Base-by-base conservation (phyloP, 2,888 invertebrate species). In the Zaprionus lineosus region DNA sequence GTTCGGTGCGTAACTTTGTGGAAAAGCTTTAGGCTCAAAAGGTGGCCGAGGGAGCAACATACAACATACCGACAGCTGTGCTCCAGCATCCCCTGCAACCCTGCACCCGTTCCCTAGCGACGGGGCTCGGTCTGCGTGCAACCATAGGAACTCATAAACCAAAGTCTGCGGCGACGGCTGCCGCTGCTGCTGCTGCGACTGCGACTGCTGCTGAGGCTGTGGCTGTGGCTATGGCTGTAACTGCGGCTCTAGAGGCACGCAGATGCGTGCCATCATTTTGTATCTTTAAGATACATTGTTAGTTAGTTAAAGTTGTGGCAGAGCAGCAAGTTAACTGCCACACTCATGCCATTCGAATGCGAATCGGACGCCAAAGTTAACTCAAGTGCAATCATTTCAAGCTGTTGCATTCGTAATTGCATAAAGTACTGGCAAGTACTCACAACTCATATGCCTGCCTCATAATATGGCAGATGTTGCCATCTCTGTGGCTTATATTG, bases 371-470 rank as follows among this genome's bases (percentile, higher is more conserved):
- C 28, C 39, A 59, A 74, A 64, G 55, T 56, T 31, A 60, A 62
- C 24, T 74, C 53, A 66, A 79, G 82, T 74, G 84, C 82, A 74
- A 77, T 79, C 72, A 69, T 58, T 59, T 69, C 78, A 74, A 84
- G 60, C 78, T 81, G 78, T 46, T 77, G 72, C 84, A 74, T 63
- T 58, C 43, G 57, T 58, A 76, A 64, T 77, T 76, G 51, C 59
- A 37, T 61, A 33, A 58, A 64, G 61, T 65, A 71, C 56, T 60
- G 44, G 29, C 37, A 47, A 61, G 59, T 50, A 53, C 50, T 51
- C 57, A 36, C 50, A 53, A 67, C 55, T 59, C 58, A 47, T 63
- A 58, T 52, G 72, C 51, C 37, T 31, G 33, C 34, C 66, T 58
- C 34, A 34, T 55, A 57, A 66, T 69, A 34, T 40, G 64, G 48